Base-by-base conservation (phyloP, 2,888 invertebrate genomes). In the Drosophila setosimentum region DNA sequence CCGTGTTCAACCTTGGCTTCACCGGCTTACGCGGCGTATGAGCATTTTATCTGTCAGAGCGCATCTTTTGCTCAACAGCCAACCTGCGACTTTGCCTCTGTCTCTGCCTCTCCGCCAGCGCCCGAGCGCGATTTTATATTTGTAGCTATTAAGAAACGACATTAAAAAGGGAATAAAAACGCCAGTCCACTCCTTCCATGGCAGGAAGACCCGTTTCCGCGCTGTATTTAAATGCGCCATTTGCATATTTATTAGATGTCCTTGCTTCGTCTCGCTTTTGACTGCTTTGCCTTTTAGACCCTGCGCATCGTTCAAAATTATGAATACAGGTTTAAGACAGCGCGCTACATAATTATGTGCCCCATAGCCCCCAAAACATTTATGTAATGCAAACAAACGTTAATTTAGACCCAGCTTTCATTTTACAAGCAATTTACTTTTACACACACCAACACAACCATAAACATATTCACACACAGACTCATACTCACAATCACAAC, bases 361-460 rank as follows among this genome's bases (percentile, higher is more conserved):
- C 70, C 54, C 42, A 30, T 30, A 53, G 24, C 40, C 60, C 62
- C 54, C 51, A 61, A 45, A 66, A 50, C 76, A 76, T 87, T 86
- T 87, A 78, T 90, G 77, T 74, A 87, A 83, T 64, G 72, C 89
- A 91, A 91, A 91, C 91, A 91, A 91, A 91, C 89, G 91, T 91
- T 91, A 91, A 91, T 91, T 91, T 91, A 82, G 87, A 81, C 80
- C 82, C 83, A 63, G 84, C 83, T 89, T 89, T 89, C 77, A 83
- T 90, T 91, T 91, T 83, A 87, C 91, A 91, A 91, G 89, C 90
- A 91, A 91, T 91, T 91, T 91, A 88, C 85, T 84, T 69, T 69
- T 60, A 42, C 45, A 57, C 59, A 55, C 37, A 42, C 45, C 51
- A 21, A 45, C 62, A 55, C 50, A 45, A 29, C 27, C 59, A 42